These are phyloP conservation scores for Morus bassanus DNA, from an alignment of 2,797 vertebrate genomes.

Conservation along the genomic window DNA sequence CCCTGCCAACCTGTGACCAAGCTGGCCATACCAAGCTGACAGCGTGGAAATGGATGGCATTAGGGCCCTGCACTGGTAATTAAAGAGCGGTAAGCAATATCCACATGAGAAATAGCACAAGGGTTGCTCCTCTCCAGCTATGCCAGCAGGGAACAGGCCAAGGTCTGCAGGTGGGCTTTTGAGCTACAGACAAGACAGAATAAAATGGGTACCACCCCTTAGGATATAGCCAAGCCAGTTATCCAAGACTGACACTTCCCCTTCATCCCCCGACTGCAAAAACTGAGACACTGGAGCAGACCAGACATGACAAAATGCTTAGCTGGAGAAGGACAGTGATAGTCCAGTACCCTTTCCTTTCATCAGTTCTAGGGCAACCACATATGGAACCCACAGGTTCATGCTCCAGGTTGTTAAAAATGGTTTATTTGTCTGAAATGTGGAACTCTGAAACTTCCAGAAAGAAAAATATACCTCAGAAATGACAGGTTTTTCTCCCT, in stretches of 20 bases:
- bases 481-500: background rate
- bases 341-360: background rate
- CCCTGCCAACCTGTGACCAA: background rate
- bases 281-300: background rate
- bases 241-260: background rate
- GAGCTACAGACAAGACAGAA: background rate
- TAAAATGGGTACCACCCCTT: background rate
- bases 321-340: background rate
- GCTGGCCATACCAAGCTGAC: background rate
- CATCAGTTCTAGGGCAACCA: background rate
- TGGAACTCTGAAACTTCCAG: background rate
- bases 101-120: background rate
- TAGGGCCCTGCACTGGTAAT: background rate
- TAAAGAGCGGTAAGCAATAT: background rate
- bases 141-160: background rate
- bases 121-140: background rate
- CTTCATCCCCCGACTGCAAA: background rate
- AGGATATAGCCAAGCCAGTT: background rate
- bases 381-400: background rate
- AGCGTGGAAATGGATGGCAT: rapidly evolving
- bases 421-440: background rate
- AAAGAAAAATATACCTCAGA: background rate
- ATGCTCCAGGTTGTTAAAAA: background rate
- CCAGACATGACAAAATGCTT: background rate
- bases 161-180: background rate